A percentile compares a stretch with the other conserved stretches of the same genome.
These are phyloP conservation scores for Lepidonotus clava DNA, from an alignment of 2,888 invertebrate genomes.

Conservation along the genomic window DNA sequence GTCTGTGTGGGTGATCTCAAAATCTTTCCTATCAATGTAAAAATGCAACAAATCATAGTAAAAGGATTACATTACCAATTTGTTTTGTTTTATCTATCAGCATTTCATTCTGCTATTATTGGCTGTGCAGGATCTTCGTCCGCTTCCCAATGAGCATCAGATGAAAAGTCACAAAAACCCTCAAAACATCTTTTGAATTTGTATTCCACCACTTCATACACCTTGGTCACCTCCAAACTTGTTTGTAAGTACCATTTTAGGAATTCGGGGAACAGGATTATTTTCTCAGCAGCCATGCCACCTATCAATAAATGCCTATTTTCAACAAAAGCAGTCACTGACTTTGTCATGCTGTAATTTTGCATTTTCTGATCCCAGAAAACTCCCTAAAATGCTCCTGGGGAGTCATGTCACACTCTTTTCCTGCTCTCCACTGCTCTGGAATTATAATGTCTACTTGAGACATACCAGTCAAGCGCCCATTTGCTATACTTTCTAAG, in stretches of 20 bases:
- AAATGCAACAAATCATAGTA: constrained; percentile 57
- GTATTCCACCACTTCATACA: constrained; percentile 57
- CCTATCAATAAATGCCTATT: constrained; percentile 4
- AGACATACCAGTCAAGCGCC: background rate
- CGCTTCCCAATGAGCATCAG: background rate
- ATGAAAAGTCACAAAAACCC: constrained; percentile 24
- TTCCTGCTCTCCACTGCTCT: background rate
- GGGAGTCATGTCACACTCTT: background rate
- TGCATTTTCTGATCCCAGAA: constrained; percentile 22
- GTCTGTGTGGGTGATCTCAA: constrained; percentile 62
- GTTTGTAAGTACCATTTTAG: constrained; percentile 56
- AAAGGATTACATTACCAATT: constrained; percentile 58
- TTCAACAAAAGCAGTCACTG: background rate
- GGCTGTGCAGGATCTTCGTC: constrained; percentile 55
- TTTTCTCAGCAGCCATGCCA: constrained; percentile 44
- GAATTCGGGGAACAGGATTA: constrained; percentile 56
- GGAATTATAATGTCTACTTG: constrained; percentile 4
- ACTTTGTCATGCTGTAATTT: background rate
- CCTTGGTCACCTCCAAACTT: constrained; percentile 48
- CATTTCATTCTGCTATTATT: constrained; percentile 65
- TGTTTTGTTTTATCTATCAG: too few species aligned
- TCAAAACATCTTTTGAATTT: constrained; percentile 6
- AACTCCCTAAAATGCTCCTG: constrained; percentile 26
- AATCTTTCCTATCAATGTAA: constrained; percentile 58
- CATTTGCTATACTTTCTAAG: background rate